Evolutionary conservation across 2,113 vertebrate species (phyloP).

Genomic region (Choloepus hoffmanni): DNA sequence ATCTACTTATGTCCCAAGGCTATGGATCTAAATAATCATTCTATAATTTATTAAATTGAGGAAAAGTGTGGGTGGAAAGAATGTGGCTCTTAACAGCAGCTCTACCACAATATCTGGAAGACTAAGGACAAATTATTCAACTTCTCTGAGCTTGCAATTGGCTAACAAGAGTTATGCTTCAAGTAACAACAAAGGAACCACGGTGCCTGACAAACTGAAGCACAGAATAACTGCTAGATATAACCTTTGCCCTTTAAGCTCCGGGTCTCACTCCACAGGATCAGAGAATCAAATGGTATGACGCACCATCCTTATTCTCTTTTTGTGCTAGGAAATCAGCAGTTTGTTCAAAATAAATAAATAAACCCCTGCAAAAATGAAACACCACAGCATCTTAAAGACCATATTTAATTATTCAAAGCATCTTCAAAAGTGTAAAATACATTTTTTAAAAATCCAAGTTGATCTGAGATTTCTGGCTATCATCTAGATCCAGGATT

Average conservation of each 20-base stretch:
- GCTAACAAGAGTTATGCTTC: neutral
- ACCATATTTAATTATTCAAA: neutral
- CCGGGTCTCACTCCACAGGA: accelerated
- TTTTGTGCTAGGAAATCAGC: neutral
- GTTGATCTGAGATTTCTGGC: neutral
- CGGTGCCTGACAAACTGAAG: neutral
- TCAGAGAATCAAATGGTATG: neutral
- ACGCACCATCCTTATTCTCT: neutral
- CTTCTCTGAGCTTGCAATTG: neutral
- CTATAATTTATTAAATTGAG: neutral
- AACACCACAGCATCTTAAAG: neutral
- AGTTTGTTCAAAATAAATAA: neutral
- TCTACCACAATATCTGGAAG: neutral
- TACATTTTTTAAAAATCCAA: neutral
- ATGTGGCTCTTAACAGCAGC: neutral
- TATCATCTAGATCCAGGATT: neutral
- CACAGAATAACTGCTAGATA: neutral
- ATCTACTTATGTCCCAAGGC: neutral
- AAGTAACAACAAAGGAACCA: neutral
- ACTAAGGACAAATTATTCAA: neutral
- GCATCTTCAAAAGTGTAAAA: neutral
- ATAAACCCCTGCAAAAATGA: neutral
- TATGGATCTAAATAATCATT: neutral
- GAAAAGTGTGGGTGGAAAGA: neutral
- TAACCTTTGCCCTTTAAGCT: neutral